These are phyloP conservation scores for Ceramica pisi DNA, from an alignment of 2,888 invertebrate species.

Conservation along the genomic window DNA sequence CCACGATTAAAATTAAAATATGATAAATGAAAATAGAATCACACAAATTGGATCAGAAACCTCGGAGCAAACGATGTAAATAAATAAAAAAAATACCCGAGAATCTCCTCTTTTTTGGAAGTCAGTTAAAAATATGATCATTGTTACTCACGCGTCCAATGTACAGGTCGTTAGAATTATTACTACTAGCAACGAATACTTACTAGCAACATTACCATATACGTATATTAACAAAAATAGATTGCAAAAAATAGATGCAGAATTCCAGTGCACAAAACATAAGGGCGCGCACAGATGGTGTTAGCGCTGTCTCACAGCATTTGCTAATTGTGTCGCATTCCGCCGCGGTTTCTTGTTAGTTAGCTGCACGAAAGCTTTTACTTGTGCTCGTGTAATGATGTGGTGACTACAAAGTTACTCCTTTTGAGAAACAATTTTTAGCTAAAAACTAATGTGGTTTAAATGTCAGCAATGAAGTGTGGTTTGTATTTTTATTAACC, in stretches of 20 bases:
- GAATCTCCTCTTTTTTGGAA: no score
- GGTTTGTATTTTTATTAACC: neutral
- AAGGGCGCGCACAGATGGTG: constrained; percentile 20
- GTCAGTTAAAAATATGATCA: no score
- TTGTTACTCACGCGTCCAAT: no score
- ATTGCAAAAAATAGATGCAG: neutral
- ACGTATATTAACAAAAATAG: neutral
- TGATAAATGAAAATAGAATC: no score
- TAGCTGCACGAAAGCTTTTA: constrained; percentile 1
- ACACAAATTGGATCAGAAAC: no score
- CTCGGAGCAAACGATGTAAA: no score
- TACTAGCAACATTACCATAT: no score
- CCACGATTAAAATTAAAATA: no score
- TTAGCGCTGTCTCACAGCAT: constrained; percentile 17
- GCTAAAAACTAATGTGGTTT: neutral
- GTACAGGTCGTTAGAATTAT: no score
- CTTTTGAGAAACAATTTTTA: neutral
- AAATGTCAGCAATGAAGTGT: neutral
- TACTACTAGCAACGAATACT: no score
- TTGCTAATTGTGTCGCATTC: constrained; percentile 43
- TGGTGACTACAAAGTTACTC: constrained; percentile 16
- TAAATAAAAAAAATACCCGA: no score
- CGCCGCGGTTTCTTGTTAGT: constrained; percentile 31
- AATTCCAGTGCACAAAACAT: neutral
- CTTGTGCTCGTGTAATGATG: constrained; percentile 34